These are phyloP conservation scores for Linepithema humile DNA, from an alignment of 1,140 invertebrate species.

Conservation along the genomic window DNA sequence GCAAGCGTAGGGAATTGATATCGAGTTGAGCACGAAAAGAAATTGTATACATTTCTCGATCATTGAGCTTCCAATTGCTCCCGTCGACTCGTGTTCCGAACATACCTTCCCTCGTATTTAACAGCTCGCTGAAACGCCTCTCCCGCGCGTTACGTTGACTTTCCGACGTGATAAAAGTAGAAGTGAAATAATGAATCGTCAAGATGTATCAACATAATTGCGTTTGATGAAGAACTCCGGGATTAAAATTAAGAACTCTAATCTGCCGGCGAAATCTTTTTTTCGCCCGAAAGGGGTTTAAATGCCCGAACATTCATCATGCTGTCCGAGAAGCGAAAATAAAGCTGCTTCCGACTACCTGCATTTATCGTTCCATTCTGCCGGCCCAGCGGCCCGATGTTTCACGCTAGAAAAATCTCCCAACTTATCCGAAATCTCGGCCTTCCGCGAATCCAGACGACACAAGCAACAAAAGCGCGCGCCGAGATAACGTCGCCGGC, in stretches of 20 bases:
- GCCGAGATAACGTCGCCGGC: constrained; percentile 51
- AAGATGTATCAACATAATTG: constrained; percentile 3
- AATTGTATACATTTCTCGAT: constrained; percentile 11
- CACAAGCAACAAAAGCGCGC: constrained; percentile 44
- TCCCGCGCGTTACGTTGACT: neutral
- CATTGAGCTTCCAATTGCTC: neutral
- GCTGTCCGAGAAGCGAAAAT: constrained; percentile 46
- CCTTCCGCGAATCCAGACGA: constrained; percentile 52
- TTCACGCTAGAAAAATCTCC: constrained; percentile 47
- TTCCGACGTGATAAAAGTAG: neutral
- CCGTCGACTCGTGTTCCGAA: neutral
- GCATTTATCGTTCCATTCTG: constrained; percentile 49
- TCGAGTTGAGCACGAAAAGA: neutral
- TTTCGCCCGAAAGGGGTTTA: constrained; percentile 1
- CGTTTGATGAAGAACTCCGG: neutral
- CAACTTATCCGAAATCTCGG: constrained; percentile 65
- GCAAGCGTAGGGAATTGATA: constrained; percentile 24
- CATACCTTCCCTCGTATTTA: neutral
- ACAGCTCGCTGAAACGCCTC: neutral
- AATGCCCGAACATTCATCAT: constrained; percentile 43
- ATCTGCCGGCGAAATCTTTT: neutral
- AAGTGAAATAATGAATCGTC: neutral
- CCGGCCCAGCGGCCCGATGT: constrained; percentile 13
- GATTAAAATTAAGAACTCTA: constrained; percentile 47
- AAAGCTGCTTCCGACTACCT: constrained; percentile 53